Percentiles rank a stretch among this genome's conserved stretches.
These are phyloP conservation scores for Pomatorhinus ruficollis DNA, from an alignment of 2,113 vertebrate genomes.

Conservation along the genomic window DNA sequence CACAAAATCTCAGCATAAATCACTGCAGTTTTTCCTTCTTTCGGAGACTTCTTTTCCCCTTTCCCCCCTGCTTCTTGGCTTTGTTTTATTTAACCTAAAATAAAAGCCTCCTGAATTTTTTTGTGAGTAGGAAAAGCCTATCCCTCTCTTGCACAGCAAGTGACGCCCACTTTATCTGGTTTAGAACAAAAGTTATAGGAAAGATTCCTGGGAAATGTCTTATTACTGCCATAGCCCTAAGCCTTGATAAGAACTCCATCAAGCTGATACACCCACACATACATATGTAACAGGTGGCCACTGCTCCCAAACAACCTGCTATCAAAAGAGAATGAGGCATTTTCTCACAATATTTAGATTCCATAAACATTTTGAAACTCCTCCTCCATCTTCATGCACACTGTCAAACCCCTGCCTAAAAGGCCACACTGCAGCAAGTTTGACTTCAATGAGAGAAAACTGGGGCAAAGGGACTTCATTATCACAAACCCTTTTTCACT, in stretches of 20 bases:
- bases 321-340: background rate
- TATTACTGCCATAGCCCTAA: background rate
- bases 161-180: background rate
- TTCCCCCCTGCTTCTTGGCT: background rate
- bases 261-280: background rate
- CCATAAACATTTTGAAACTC: background rate
- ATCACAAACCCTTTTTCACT: background rate
- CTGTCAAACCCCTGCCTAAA: background rate
- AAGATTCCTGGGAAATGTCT: slow-evolving; percentile 22
- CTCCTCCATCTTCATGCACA: background rate
- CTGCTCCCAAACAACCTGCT: slow-evolving; percentile 21
- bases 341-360: background rate
- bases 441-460: background rate
- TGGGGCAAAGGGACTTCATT: background rate
- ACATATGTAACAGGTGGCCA: slow-evolving; percentile 4
- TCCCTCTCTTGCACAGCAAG: background rate
- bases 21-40: slow-evolving; percentile 3
- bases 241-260: background rate
- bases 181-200: background rate
- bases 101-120: background rate
- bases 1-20: slow-evolving; percentile 10
- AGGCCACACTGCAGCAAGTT: background rate
- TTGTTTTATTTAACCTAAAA: slow-evolving; percentile 31
- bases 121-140: background rate
- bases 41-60: background rate